phyloP scores from a whole-genome alignment of 2,888 invertebrate species.

The Agriopis leucophaearia region DNA sequence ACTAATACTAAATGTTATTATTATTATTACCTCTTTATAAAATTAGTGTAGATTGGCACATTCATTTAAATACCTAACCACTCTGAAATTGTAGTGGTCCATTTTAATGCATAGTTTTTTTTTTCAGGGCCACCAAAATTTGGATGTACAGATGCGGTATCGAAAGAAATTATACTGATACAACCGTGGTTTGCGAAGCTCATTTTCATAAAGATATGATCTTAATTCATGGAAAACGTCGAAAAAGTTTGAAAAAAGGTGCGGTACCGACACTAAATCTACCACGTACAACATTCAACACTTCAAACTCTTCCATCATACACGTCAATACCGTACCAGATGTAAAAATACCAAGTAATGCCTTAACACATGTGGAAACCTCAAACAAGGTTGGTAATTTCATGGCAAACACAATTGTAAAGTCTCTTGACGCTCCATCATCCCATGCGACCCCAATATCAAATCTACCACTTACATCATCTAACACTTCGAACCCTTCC shows the following conservation, averaged over 20 bases:
- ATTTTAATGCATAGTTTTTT: neutral
- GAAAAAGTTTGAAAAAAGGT: slow-evolving; percentile 4
- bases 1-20: no score
- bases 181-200: slow-evolving; percentile 22
- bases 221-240: no score
- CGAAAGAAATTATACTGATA: neutral
- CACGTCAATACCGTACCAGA: neutral
- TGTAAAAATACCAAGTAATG: neutral
- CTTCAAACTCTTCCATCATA: neutral
- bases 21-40: no score
- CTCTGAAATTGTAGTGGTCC: neutral
- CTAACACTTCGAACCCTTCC: neutral
- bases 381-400: neutral
- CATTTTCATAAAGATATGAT: slow-evolving; percentile 25
- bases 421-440: neutral
- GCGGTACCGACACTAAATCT: slow-evolving; percentile 25
- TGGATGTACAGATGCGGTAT: neutral
- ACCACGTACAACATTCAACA: neutral
- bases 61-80: no score
- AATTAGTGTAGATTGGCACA: no score
- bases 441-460: slow-evolving; percentile 17
- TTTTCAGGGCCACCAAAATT: neutral
- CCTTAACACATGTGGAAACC: neutral
- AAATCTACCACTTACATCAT: slow-evolving; percentile 16
- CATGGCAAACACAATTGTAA: neutral